These are phyloP conservation scores for Malurus elegans DNA, from an alignment of 2,113 vertebrate species.

Conservation along the genomic window DNA sequence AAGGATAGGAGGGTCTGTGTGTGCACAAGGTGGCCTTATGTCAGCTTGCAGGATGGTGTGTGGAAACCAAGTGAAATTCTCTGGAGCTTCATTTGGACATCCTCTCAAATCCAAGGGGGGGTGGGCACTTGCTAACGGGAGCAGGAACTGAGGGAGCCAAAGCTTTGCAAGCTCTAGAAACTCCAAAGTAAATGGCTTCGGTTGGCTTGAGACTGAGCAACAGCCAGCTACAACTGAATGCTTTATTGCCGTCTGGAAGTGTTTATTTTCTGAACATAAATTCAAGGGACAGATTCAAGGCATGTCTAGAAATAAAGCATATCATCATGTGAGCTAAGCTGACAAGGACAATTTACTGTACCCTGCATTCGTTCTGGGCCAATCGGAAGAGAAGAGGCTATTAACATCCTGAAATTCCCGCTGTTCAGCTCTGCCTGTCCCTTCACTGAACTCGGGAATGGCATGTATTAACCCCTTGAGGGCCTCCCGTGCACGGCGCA, in stretches of 20 bases:
- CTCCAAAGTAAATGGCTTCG: slow-evolving; percentile 50
- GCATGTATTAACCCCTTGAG: slow-evolving; percentile 75
- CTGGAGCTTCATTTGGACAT: background rate
- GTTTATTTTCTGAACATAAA: slow-evolving; percentile 87
- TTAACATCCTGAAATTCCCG: slow-evolving; percentile 80
- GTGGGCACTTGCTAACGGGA: background rate
- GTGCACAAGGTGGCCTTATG: background rate
- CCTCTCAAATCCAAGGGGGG: background rate
- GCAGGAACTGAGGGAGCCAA: background rate
- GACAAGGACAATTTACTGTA: slow-evolving; percentile 86
- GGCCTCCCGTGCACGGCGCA: background rate
- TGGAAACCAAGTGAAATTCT: background rate
- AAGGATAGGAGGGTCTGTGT: background rate
- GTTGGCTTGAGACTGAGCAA: slow-evolving; percentile 65
- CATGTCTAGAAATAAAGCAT: slow-evolving; percentile 86
- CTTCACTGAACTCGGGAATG: slow-evolving; percentile 79
- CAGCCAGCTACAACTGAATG: slow-evolving; percentile 74
- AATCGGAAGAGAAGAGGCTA: slow-evolving; percentile 75
- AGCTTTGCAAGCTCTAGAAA: slow-evolving; percentile 43
- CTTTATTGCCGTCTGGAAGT: slow-evolving; percentile 84
- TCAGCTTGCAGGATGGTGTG: background rate
- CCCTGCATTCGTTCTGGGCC: slow-evolving; percentile 78
- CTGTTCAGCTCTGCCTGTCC: slow-evolving; percentile 75
- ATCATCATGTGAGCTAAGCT: slow-evolving; percentile 84
- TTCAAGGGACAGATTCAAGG: slow-evolving; percentile 84